Percentiles rank a stretch among this genome's conserved stretches.
These are phyloP conservation scores for Lamellibrachia columna DNA, from an alignment of 2,888 invertebrate genomes.

Conservation along the genomic window DNA sequence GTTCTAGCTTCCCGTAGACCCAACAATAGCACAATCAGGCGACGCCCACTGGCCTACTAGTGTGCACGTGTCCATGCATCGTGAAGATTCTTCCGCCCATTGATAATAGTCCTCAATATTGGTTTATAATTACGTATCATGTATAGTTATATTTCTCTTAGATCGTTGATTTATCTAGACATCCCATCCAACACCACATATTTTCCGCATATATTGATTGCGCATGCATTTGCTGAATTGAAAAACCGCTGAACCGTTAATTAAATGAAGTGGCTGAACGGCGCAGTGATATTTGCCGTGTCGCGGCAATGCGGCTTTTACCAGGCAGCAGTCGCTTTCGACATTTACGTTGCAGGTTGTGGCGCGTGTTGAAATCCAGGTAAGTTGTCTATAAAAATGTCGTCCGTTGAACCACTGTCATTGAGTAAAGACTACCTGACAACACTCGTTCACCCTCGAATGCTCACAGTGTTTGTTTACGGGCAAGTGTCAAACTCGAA, in stretches of 20 bases:
- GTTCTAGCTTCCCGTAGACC: neutral
- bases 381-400: neutral
- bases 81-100: neutral
- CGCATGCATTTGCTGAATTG: neutral
- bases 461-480: neutral
- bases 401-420: neutral
- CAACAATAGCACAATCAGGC: neutral
- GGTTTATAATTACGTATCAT: neutral
- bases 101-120: neutral
- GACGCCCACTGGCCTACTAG: neutral
- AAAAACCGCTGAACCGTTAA: neutral
- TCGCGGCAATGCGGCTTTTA: neutral
- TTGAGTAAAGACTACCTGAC: neutral
- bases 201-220: neutral
- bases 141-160: neutral
- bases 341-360: conserved; percentile 1
- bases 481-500: neutral
- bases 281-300: neutral
- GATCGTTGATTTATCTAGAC: neutral
- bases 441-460: neutral
- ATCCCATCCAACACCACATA: neutral
- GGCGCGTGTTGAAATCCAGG: neutral
- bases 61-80: neutral
- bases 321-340: neutral
- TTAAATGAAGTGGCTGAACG: neutral